Conservation (phyloP, 2,888 invertebrate genomes). For the Lasioglossum calceatum region DNA sequence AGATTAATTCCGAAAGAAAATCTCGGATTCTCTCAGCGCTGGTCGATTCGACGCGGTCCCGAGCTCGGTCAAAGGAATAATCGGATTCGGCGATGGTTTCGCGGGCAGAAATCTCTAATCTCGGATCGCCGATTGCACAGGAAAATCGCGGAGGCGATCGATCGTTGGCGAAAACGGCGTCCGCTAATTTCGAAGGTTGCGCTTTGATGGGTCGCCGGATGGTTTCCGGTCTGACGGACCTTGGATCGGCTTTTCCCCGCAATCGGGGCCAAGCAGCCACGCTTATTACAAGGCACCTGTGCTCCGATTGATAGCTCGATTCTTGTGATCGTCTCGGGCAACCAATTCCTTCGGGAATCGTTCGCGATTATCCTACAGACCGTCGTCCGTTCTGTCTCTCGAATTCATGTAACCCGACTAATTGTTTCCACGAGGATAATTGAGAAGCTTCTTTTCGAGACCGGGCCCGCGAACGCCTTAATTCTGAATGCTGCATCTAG, state of each 20-base stretch:
- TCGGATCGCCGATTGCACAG: background rate
- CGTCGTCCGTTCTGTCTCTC: background rate
- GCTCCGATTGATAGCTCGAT: conserved; percentile 4
- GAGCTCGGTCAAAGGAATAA: conserved; percentile 1
- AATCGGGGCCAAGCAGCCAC: background rate
- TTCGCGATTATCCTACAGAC: background rate
- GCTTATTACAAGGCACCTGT: background rate
- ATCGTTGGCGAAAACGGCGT: background rate
- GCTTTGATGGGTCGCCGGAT: background rate
- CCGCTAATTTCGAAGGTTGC: background rate
- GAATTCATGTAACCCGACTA: background rate
- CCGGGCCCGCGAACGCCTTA: background rate
- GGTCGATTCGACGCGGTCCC: background rate
- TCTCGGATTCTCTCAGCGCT: background rate
- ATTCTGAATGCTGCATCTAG: conserved; percentile 16
- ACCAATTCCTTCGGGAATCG: background rate
- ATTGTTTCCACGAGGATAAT: background rate
- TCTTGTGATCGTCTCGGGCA: background rate
- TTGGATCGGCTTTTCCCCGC: conserved; percentile 1
- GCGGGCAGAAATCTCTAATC: background rate
- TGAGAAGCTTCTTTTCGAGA: background rate
- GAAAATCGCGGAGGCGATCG: background rate
- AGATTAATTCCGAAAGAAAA: background rate
- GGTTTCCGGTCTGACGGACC: background rate
- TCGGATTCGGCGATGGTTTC: background rate